Percentiles rank a stretch among this genome's conserved stretches.
phyloP scores from a whole-genome alignment of 2,797 vertebrate species.

The Phoebastria nigripes region DNA sequence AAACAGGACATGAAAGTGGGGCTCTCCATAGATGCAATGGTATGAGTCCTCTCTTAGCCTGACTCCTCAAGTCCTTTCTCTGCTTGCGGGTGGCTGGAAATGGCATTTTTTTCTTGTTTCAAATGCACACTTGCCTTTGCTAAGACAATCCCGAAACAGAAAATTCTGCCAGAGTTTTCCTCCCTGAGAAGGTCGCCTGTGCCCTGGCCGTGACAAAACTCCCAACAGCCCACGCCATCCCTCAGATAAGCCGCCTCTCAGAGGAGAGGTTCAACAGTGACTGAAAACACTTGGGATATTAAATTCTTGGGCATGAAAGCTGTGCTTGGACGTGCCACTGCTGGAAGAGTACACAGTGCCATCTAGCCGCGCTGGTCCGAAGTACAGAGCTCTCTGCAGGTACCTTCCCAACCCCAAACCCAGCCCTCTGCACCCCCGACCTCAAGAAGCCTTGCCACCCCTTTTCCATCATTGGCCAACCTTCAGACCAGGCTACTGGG shows the following conservation, averaged over 20 bases:
- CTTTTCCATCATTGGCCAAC: neutral
- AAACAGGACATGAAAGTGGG: neutral
- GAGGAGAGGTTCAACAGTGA: neutral
- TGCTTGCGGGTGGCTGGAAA: neutral
- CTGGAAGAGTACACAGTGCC: slow-evolving; percentile 52
- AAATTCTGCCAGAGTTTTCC: neutral
- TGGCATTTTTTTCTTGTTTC: neutral
- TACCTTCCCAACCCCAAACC: neutral
- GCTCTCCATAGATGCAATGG: neutral
- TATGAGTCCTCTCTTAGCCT: neutral
- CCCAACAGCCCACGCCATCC: neutral
- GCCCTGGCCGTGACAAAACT: neutral
- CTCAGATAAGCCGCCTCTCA: neutral
- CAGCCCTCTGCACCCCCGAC: neutral
- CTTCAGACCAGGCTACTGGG: neutral
- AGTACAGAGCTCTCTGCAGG: neutral
- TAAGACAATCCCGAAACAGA: neutral
- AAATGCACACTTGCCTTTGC: neutral
- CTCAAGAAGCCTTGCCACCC: neutral
- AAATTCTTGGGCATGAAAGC: neutral
- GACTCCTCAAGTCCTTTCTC: neutral
- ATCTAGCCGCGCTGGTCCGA: slow-evolving; percentile 47
- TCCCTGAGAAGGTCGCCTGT: neutral
- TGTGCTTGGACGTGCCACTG: neutral
- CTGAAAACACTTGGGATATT: neutral